Evolutionary conservation across 2,888 invertebrate species (phyloP).

Genomic region (Iselma pallidipennis): DNA sequence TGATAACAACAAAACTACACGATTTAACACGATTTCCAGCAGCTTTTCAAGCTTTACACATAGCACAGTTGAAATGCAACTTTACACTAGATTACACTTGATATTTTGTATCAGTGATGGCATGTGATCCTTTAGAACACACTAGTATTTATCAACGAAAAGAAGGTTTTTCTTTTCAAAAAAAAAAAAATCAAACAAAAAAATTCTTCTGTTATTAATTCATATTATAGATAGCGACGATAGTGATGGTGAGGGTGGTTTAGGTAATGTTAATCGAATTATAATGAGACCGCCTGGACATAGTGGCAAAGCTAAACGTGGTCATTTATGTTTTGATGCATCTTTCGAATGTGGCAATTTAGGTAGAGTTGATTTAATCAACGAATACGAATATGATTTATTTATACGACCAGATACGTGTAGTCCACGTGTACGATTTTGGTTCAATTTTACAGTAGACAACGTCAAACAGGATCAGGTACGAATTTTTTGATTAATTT

Average conservation of each 20-base stretch:
- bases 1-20: constrained; percentile 39
- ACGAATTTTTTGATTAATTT: constrained; percentile 7
- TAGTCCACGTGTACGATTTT: constrained; percentile 87
- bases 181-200: not conserved
- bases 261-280: constrained; percentile 88
- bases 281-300: constrained; percentile 89
- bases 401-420: constrained; percentile 96
- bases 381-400: constrained; percentile 94
- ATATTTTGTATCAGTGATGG: constrained; percentile 12
- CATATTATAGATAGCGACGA: constrained; percentile 78
- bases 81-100: not conserved
- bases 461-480: constrained; percentile 93
- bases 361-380: constrained; percentile 91
- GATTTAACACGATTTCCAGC: constrained; percentile 31
- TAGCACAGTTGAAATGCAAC: not conserved
- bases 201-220: not conserved
- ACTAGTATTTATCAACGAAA: constrained; percentile 66
- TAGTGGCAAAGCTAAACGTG: constrained; percentile 93
- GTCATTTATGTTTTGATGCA: constrained; percentile 96
- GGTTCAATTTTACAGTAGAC: constrained; percentile 99
- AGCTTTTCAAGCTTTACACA: constrained; percentile 30
- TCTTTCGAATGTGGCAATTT: constrained; percentile 97
- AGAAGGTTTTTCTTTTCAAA: constrained; percentile 41
- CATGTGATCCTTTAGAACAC: constrained; percentile 56
- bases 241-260: constrained; percentile 90